Percentiles rank a stretch among this genome's conserved stretches.
Evolutionary conservation across 2,888 invertebrate genomes (phyloP).

Genomic region (Lumbricus terrestris): DNA sequence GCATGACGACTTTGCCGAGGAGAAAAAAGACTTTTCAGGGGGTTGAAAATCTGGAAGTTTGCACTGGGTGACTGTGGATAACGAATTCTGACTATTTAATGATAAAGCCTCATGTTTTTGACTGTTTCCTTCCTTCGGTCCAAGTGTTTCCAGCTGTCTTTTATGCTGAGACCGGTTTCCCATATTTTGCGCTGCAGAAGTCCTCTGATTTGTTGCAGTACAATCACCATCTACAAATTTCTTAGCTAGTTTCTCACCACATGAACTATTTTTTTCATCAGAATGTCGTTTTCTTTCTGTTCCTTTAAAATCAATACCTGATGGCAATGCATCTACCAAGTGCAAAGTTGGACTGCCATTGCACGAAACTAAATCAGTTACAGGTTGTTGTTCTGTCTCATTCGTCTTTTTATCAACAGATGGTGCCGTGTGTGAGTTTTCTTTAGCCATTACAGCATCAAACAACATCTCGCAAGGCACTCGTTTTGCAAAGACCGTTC

Average conservation of each 20-base stretch:
- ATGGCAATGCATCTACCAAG: not conserved
- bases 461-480: constrained; percentile 14
- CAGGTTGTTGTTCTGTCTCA: not conserved
- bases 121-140: not conserved
- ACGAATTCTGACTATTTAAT: not conserved
- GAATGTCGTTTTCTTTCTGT: not conserved
- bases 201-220: not conserved
- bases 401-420: not conserved
- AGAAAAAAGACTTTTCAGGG: not conserved
- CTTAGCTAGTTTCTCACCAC: not conserved
- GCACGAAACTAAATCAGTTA: not conserved
- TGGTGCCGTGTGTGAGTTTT: not conserved
- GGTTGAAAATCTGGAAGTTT: constrained; percentile 3
- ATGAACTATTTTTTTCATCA: not conserved
- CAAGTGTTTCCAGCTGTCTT: not conserved
- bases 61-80: not conserved
- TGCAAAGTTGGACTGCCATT: not conserved
- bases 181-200: not conserved
- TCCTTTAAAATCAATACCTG: not conserved
- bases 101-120: not conserved
- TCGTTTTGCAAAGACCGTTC: not conserved
- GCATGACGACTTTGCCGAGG: not conserved
- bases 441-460: not conserved
- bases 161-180: not conserved
- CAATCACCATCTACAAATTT: not conserved